Evolutionary conservation across 2,113 vertebrate species (phyloP).

Genomic region (Bungarus multicinctus): DNA sequence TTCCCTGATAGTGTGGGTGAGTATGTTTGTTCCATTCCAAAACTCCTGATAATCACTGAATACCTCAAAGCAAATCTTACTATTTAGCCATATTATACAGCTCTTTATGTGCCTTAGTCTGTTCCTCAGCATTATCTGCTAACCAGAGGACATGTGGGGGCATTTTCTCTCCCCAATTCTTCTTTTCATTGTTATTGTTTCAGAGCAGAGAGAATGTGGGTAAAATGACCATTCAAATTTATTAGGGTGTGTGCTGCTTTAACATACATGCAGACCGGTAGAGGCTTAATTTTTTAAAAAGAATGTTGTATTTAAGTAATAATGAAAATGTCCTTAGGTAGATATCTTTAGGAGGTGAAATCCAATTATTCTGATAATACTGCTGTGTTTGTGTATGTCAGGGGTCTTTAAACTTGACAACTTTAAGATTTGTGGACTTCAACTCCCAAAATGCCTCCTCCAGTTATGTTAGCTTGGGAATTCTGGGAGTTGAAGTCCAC

Average conservation of each 20-base stretch:
- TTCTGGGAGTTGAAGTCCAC: too few species aligned
- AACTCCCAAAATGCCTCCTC: too few species aligned
- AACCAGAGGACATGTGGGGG: neutral
- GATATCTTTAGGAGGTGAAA: neutral
- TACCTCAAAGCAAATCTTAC: conserved; percentile 13
- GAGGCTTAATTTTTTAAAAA: neutral
- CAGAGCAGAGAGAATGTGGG: neutral
- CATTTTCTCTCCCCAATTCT: neutral
- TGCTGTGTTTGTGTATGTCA: too few species aligned
- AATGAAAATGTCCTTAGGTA: neutral
- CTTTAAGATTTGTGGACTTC: too few species aligned
- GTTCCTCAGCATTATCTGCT: conserved; percentile 1
- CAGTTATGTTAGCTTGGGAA: too few species aligned
- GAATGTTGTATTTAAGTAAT: neutral
- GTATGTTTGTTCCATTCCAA: neutral
- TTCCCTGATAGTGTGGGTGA: conserved; percentile 12
- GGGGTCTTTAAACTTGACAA: too few species aligned
- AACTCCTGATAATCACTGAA: conserved; percentile 7
- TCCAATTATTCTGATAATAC: neutral
- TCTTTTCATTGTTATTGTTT: neutral
- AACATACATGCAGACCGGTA: neutral
- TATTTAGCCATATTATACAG: neutral
- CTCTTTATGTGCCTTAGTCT: neutral
- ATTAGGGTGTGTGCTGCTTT: neutral
- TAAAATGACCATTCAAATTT: neutral